Base-by-base conservation (phyloP, 2,888 invertebrate genomes). In the Selenia dentaria region DNA sequence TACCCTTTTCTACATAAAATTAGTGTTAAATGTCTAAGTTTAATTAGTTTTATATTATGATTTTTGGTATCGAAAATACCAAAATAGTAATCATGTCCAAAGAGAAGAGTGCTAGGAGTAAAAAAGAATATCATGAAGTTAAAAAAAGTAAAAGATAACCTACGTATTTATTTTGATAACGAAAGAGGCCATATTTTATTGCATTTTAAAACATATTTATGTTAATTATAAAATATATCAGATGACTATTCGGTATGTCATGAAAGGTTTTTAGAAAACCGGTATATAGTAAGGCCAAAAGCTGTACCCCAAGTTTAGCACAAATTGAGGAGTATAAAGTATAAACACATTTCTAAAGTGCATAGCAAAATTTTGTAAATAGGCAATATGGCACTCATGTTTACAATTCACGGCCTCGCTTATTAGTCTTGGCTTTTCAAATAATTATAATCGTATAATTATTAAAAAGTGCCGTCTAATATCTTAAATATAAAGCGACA, bases 21-120 rank as follows among this genome's bases (percentile, higher is more conserved):
- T 72, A 74, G 63, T 55, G 34, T 64, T 75, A 79, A 65, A 72
- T 74, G 16, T 4, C 16, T 16, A 3, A 16, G 16, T 59, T 53
- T 59, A 59, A 48, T 62, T 56, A 39, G 43, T 59, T 46, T 57
- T 51, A n/a, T n/a, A 58, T 58, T 64, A 64, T 73, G 70, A 70
- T 65, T 73, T 58, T 67, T 70, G 74, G 73, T 74, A 72, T 68
- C 44, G 44, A 60, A 54, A 51, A 62, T 83, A 78, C 85, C 80
- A 79, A 78, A 8, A 76, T 36, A 62, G 64, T 70, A 74, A 83
- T 75, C 78, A 69, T 82, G 86, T 88, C 88, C 87, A 88, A 88
- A 88, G 88, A 86, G 67, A 75, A 63, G 64, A 59, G 66, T 56
- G 56, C 41, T 72, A 71, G 65, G 53, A 63, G 59, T 55, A 62